Evolutionary conservation across 2,113 vertebrate species (phyloP).

Genomic region (Ceyx cyanopectus): DNA sequence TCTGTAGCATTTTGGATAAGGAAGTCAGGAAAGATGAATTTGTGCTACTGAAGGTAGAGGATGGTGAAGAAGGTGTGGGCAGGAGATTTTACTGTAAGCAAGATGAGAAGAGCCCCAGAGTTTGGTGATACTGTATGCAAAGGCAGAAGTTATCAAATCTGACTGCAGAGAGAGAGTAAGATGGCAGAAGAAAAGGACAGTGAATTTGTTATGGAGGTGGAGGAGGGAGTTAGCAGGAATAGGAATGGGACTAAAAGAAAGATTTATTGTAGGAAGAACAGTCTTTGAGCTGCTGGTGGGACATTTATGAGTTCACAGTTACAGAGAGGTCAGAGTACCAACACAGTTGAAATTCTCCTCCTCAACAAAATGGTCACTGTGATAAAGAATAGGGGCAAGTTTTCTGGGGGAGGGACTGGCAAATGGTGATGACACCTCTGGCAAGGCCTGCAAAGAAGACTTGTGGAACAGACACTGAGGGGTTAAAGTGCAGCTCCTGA

Average conservation of each 20-base stretch:
- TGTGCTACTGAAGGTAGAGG: background rate
- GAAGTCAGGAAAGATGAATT: background rate
- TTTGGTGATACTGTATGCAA: background rate
- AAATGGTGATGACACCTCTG: background rate
- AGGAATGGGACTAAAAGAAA: background rate
- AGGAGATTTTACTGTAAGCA: background rate
- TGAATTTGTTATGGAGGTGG: background rate
- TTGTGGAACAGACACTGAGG: background rate
- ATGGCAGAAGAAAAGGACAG: background rate
- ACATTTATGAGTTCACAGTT: background rate
- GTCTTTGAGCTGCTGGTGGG: background rate
- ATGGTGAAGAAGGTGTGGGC: background rate
- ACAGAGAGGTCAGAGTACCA: background rate
- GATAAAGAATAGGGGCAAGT: background rate
- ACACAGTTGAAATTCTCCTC: background rate
- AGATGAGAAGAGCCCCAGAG: background rate
- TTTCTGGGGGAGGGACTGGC: background rate
- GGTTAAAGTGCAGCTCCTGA: background rate
- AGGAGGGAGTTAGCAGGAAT: background rate
- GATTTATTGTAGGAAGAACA: background rate
- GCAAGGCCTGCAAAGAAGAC: background rate
- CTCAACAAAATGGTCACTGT: background rate
- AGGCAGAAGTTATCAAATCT: background rate
- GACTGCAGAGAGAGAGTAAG: background rate
- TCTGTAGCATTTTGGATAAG: background rate